phyloP scores from a whole-genome alignment of 2,888 invertebrate genomes.

The Autographa gamma region DNA sequence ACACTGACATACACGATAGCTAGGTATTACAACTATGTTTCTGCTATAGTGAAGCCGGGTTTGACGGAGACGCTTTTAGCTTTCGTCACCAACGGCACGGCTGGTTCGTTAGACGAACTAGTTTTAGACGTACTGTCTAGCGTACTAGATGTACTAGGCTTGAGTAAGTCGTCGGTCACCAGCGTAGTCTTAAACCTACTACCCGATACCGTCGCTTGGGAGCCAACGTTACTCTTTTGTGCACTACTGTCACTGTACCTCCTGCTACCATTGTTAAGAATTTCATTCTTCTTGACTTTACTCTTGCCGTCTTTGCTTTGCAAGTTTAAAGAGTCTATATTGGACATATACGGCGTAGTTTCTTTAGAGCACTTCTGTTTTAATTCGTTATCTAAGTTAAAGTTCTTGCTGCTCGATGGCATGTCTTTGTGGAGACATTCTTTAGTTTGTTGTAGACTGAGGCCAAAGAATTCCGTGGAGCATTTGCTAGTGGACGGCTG shows the following conservation, averaged over 20 bases:
- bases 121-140: constrained; percentile 68
- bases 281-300: constrained; percentile 71
- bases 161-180: constrained; percentile 75
- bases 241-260: constrained; percentile 82
- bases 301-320: constrained; percentile 71
- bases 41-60: constrained; percentile 78
- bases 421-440: constrained; percentile 81
- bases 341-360: constrained; percentile 64
- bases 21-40: constrained; percentile 54
- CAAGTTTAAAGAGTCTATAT: constrained; percentile 73
- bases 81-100: constrained; percentile 74
- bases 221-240: constrained; percentile 70
- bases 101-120: constrained; percentile 56
- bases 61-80: constrained; percentile 75
- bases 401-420: constrained; percentile 83
- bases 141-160: constrained; percentile 66
- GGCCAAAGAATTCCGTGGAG: constrained; percentile 74
- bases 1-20: constrained; percentile 44
- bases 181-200: constrained; percentile 83
- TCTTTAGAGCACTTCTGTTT: constrained; percentile 75
- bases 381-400: constrained; percentile 74
- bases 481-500: constrained; percentile 71
- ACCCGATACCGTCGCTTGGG: constrained; percentile 65
- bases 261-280: constrained; percentile 78
- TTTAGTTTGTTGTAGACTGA: constrained; percentile 78